Base-by-base conservation (phyloP, 2,797 vertebrate species). In the Gallinago nigripennis region DNA sequence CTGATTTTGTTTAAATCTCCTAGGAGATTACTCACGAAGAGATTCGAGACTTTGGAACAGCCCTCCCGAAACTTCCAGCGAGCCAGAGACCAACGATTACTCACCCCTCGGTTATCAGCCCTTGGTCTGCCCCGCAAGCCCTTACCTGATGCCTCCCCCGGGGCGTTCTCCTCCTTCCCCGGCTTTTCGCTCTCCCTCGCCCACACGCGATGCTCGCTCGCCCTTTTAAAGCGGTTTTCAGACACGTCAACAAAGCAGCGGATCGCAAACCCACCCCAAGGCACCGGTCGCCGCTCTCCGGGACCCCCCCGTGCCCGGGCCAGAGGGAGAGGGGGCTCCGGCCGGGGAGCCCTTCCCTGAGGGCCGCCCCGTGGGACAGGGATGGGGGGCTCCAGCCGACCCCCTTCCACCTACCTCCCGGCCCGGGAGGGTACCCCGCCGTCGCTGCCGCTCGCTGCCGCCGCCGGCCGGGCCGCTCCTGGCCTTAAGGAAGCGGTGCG, bases 401-500 rank as follows among this genome's bases (percentile, higher is more conserved):
- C 11, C 27, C 33, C 15, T 28, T 6, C 16, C 23, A 56, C 94
- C 69, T 80, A 89, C 92, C 90, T 92, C 30, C 54, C 33, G 25
- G 19, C 9, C 21, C 37, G 43, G 27, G 9, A 20, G n/a, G 18
- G n/a, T 8, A 33, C 28, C 8, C 28, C 20, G 39, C 43, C 12
- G 24, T 17, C 41, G 10, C 78, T 25, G 8, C 69, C 73, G 54
- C 76, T 35, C 45, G 15, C 23, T 7, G 17, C 14, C n/a, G 33
- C 1, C 2, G 16, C 50, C 20, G 45, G n/a, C 41, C 23, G n/a
- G 18, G 50, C 58, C 31, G 21, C 20, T 0, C 39, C 63, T 18
- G 8, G 80, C 85, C 83, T 88, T 89, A 95, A 94, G 92, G 92
- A 50, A 88, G 77, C 66, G 30, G 76, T 60, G 39, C 27, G 30